phyloP scores from a whole-genome alignment of 2,888 invertebrate species.

The Cheilosia soror region DNA sequence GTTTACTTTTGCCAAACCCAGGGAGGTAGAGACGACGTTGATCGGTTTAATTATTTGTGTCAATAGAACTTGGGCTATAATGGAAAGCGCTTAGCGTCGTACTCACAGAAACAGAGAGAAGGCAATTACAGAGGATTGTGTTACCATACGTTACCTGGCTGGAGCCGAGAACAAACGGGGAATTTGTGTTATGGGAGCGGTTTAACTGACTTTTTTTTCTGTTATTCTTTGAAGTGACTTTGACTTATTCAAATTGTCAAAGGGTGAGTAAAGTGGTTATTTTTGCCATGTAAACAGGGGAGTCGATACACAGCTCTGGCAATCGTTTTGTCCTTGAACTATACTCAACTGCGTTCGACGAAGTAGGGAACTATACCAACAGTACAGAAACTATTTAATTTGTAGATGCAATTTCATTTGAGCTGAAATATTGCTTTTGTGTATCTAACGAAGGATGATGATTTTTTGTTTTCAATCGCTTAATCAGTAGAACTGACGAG shows the following conservation, averaged over 20 bases:
- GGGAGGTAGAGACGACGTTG: slow-evolving; percentile 28
- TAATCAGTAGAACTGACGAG: too few relatives aligned
- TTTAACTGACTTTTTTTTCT: slow-evolving; percentile 19
- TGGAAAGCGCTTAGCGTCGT: slow-evolving; percentile 56
- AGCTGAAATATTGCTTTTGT: too few relatives aligned
- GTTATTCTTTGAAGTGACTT: slow-evolving; percentile 22
- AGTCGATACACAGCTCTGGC: neutral
- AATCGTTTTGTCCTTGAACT: too few relatives aligned
- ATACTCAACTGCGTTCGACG: too few relatives aligned
- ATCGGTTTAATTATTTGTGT: slow-evolving; percentile 74
- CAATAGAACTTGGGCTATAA: slow-evolving; percentile 56
- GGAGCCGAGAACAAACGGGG: slow-evolving; percentile 25
- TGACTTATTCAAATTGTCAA: slow-evolving; percentile 9
- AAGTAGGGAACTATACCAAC: too few relatives aligned
- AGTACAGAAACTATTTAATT: too few relatives aligned
- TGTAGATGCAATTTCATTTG: too few relatives aligned
- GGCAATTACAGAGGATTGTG: slow-evolving; percentile 26
- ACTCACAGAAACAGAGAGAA: slow-evolving; percentile 29
- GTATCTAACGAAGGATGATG: too few relatives aligned
- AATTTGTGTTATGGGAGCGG: slow-evolving; percentile 27
- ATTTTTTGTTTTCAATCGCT: too few relatives aligned
- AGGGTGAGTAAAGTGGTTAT: neutral
- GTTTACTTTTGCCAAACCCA: slow-evolving; percentile 56
- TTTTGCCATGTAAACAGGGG: neutral
- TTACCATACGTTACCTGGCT: slow-evolving; percentile 41